Evolutionary conservation across 2,113 vertebrate genomes (phyloP).

Genomic region (Aepyceros melampus): DNA sequence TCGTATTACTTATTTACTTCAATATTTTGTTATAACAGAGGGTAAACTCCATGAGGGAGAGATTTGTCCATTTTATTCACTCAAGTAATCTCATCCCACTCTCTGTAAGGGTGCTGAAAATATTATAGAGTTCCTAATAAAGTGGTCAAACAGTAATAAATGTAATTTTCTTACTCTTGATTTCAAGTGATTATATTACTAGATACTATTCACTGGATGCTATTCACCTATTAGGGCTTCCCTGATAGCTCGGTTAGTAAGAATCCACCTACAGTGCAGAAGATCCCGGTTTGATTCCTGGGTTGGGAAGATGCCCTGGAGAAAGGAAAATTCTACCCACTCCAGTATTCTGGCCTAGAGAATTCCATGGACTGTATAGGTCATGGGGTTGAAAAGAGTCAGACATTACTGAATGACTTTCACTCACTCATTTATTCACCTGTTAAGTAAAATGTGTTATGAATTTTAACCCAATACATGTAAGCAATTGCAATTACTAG

Average conservation of each 20-base stretch:
- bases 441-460: background rate
- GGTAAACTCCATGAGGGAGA: accelerated
- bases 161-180: background rate
- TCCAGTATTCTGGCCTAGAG: background rate
- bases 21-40: background rate
- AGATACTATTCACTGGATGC: background rate
- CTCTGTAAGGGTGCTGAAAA: background rate
- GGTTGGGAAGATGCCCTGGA: background rate
- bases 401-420: background rate
- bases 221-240: background rate
- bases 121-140: background rate
- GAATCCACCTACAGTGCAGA: background rate
- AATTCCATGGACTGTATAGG: background rate
- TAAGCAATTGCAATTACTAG: background rate
- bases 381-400: background rate
- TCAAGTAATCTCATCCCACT: background rate
- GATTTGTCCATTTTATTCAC: background rate
- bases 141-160: background rate
- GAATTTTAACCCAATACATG: background rate
- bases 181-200: background rate
- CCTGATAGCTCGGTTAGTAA: background rate
- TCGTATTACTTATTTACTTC: background rate
- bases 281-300: background rate
- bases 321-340: background rate
- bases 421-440: background rate